Conservation (phyloP, 1,140 invertebrate species). For the Helicoverpa zea region DNA sequence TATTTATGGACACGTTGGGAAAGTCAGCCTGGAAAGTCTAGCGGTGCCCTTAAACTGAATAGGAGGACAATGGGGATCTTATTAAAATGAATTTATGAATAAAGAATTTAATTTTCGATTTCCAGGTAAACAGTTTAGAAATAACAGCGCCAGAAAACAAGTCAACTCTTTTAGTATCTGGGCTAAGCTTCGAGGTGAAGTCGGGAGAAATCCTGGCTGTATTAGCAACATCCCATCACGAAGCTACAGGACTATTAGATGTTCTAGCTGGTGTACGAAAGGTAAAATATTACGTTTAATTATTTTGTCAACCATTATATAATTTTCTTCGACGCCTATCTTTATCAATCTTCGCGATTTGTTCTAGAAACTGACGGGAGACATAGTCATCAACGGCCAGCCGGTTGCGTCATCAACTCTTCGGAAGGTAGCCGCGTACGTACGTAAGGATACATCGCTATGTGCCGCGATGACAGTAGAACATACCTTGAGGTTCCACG, state of each 20-base stretch:
- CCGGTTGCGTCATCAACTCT: conserved; percentile 91
- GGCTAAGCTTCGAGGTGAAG: conserved; percentile 89
- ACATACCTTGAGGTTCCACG: conserved; percentile 94
- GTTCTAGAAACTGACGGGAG: conserved; percentile 89
- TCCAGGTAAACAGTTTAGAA: conserved; percentile 87
- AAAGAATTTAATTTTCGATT: too few species aligned
- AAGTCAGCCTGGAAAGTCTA: too few species aligned
- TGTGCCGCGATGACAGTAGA: conserved; percentile 92
- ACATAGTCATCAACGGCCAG: conserved; percentile 95
- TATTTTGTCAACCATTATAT: background rate
- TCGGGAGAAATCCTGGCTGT: conserved; percentile 96
- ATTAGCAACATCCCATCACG: conserved; percentile 93
- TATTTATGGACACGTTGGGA: too few species aligned
- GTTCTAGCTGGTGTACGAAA: conserved; percentile 91
- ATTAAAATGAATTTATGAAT: too few species aligned
- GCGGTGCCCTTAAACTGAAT: too few species aligned
- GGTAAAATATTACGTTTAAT: conserved; percentile 67
- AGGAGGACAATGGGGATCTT: too few species aligned
- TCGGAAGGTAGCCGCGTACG: conserved; percentile 89
- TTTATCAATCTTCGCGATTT: background rate
- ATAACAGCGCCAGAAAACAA: conserved; percentile 86
- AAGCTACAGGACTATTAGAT: conserved; percentile 94
- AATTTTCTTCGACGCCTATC: background rate
- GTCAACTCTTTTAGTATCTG: conserved; percentile 83
- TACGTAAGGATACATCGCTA: conserved; percentile 88